phyloP scores from a whole-genome alignment of 2,888 invertebrate species.

The Congeria kusceri region DNA sequence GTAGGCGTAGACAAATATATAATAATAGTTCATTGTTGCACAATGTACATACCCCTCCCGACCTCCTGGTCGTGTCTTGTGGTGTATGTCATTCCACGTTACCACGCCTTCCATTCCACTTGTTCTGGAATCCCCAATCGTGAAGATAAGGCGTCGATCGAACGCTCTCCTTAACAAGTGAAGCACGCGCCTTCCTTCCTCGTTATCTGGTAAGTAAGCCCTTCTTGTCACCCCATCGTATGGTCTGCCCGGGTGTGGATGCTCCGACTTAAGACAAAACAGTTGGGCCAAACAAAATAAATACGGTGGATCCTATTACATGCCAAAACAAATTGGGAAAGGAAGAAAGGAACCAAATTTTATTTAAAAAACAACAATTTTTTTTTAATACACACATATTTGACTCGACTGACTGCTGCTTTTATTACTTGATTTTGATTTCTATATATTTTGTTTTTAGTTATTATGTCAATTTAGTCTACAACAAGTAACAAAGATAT shows the following conservation, averaged over 20 bases:
- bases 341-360: no score
- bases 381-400: no score
- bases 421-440: no score
- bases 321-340: no score
- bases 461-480: no score
- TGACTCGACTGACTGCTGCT: no score
- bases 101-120: constrained; percentile 76
- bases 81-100: constrained; percentile 79
- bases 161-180: constrained; percentile 75
- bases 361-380: no score
- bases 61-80: constrained; percentile 76
- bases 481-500: no score
- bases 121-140: constrained; percentile 76
- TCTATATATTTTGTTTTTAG: no score
- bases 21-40: not conserved
- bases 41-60: constrained; percentile 57
- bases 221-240: constrained; percentile 75
- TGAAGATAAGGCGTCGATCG: constrained; percentile 74
- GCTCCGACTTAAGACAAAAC: constrained; percentile 62
- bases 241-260: constrained; percentile 75
- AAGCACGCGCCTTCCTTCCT: constrained; percentile 72
- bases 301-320: no score
- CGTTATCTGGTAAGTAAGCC: constrained; percentile 78
- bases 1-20: not conserved
- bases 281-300: no score